Percentiles rank a stretch among this genome's conserved stretches.
These are phyloP conservation scores for Oligia fasciuncula DNA, from an alignment of 2,888 invertebrate species.

Conservation along the genomic window DNA sequence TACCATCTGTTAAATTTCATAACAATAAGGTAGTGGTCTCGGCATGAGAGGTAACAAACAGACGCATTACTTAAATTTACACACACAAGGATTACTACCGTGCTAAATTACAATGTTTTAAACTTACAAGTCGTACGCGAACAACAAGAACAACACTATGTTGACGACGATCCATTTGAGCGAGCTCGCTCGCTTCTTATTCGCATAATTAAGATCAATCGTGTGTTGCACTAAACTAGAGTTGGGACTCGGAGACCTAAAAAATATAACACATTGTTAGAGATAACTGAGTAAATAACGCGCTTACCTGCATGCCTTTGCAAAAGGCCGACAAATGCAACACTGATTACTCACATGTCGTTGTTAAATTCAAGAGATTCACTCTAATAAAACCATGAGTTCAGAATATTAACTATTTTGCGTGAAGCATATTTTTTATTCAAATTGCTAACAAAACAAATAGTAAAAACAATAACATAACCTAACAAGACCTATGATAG, in stretches of 20 bases:
- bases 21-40: background rate
- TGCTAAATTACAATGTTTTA: background rate
- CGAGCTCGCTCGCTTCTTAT: conserved; percentile 86
- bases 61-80: background rate
- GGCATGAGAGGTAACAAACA: background rate
- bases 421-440: background rate
- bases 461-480: conserved; percentile 35
- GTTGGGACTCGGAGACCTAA: conserved; percentile 78
- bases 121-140: conserved; percentile 91
- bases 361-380: conserved; percentile 2
- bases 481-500: background rate
- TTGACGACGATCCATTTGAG: conserved; percentile 91
- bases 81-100: background rate
- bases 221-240: conserved; percentile 88
- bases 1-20: background rate
- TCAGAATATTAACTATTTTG: conserved; percentile 1
- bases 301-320: background rate
- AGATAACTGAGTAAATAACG: background rate
- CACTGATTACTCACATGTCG: conserved; percentile 25
- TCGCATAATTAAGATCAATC: conserved; percentile 87
- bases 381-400: background rate
- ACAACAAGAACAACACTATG: conserved; percentile 86
- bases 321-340: background rate
- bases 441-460: background rate
- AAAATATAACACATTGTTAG: conserved; percentile 26